Conservation (phyloP, 2,113 vertebrate genomes). For the Pionites leucogaster region DNA sequence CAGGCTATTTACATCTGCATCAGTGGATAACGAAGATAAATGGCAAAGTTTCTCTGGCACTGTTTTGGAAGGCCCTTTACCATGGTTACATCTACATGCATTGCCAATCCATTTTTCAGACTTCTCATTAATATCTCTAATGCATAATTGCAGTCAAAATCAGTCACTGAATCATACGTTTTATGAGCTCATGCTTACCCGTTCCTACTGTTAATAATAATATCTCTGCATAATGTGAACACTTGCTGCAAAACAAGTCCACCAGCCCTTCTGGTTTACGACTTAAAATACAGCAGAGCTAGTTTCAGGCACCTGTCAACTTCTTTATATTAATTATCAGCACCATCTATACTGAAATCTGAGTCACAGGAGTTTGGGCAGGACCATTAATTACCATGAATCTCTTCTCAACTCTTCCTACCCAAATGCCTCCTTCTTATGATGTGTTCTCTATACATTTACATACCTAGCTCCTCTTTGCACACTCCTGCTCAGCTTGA, state of each 20-base stretch:
- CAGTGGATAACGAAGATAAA: neutral
- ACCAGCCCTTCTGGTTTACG: neutral
- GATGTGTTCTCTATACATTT: neutral
- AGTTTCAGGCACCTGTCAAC: neutral
- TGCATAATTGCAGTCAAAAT: constrained; percentile 28
- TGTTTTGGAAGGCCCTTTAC: neutral
- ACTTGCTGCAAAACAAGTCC: neutral
- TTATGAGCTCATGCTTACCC: constrained; percentile 41
- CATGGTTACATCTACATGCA: neutral
- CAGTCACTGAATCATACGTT: constrained; percentile 6
- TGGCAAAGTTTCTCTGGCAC: neutral
- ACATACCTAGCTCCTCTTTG: neutral
- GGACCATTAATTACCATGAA: neutral
- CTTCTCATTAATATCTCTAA: constrained; percentile 19
- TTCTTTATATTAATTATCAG: neutral
- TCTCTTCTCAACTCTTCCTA: neutral
- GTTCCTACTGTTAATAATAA: neutral
- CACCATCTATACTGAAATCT: neutral
- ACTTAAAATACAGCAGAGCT: neutral
- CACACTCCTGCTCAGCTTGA: neutral
- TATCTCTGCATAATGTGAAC: neutral
- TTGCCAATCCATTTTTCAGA: neutral
- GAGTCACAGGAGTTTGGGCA: neutral
- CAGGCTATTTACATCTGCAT: neutral
- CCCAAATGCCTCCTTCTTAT: neutral